Evolutionary conservation across 2,113 vertebrate species (phyloP).

Genomic region (Leucopsar rothschildi): DNA sequence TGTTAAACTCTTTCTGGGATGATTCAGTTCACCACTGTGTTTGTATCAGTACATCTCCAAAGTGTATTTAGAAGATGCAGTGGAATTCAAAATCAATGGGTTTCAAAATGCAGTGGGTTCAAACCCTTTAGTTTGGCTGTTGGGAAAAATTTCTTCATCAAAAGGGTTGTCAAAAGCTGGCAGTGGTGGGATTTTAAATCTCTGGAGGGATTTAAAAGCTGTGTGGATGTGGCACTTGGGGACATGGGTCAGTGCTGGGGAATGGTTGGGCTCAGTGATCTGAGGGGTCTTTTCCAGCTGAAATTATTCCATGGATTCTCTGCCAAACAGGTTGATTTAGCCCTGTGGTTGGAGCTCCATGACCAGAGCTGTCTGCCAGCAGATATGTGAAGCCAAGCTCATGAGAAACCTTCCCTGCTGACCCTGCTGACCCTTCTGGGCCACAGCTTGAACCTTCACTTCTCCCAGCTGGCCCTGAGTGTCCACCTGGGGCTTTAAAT

Average conservation of each 20-base stretch:
- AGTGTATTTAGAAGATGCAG: background rate
- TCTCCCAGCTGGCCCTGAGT: background rate
- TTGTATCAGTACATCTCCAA: background rate
- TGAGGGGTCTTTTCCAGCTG: background rate
- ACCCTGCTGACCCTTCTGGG: background rate
- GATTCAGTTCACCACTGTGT: background rate
- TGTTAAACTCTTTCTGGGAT: background rate
- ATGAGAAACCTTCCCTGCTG: background rate
- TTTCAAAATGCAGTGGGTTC: background rate
- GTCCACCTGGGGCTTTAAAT: background rate
- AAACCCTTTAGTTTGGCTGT: background rate
- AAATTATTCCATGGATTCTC: background rate
- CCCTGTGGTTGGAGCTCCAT: background rate
- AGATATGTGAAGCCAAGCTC: background rate
- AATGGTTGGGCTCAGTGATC: rapidly evolving
- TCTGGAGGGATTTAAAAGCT: background rate
- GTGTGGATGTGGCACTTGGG: background rate
- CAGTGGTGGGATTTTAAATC: background rate
- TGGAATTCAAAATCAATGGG: background rate
- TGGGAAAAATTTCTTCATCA: background rate
- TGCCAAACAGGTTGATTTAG: background rate
- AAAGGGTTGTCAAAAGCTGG: background rate
- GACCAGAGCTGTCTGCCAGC: background rate
- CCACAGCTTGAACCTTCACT: background rate
- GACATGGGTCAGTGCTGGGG: background rate